Percentiles rank a stretch among this genome's conserved stretches.
phyloP scores from a whole-genome alignment of 2,888 invertebrate genomes.

The Nomada hirtipes region DNA sequence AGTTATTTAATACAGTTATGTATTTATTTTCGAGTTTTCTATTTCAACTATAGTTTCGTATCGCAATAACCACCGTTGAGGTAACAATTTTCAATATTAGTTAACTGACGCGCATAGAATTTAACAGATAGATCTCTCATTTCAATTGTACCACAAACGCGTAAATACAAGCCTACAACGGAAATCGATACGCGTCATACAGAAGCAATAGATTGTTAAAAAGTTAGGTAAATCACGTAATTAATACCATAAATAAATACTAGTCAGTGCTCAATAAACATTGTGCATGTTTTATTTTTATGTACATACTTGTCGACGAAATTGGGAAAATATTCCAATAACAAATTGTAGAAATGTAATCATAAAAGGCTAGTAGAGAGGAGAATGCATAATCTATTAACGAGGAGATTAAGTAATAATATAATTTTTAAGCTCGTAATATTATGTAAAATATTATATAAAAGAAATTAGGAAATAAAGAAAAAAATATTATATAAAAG shows the following conservation, averaged over 20 bases:
- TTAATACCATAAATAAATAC: conserved; percentile 31
- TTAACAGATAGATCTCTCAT: conserved; percentile 7
- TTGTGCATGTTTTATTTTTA: not conserved
- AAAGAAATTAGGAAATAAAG: not conserved
- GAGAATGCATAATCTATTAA: not conserved
- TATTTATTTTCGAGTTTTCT: no score
- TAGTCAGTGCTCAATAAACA: not conserved
- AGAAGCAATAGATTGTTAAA: not conserved
- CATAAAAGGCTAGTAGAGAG: no score
- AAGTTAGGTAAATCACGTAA: conserved; percentile 18
- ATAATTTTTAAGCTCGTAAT: no score
- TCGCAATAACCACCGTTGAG: no score
- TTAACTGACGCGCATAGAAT: not conserved
- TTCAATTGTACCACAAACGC: conserved; percentile 27
- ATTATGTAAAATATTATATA: no score
- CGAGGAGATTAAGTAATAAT: not conserved
- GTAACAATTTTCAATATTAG: no score
- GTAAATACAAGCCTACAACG: not conserved
- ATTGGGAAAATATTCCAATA: not conserved
- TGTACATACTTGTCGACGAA: not conserved
- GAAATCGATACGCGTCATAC: not conserved
- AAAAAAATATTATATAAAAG: not conserved
- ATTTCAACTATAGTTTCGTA: no score
- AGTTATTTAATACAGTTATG: no score
- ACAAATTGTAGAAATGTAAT: not conserved